Percentiles rank a stretch among this genome's conserved stretches.
phyloP scores from a whole-genome alignment of 2,113 vertebrate species.

The Ageneiosus marmoratus region DNA sequence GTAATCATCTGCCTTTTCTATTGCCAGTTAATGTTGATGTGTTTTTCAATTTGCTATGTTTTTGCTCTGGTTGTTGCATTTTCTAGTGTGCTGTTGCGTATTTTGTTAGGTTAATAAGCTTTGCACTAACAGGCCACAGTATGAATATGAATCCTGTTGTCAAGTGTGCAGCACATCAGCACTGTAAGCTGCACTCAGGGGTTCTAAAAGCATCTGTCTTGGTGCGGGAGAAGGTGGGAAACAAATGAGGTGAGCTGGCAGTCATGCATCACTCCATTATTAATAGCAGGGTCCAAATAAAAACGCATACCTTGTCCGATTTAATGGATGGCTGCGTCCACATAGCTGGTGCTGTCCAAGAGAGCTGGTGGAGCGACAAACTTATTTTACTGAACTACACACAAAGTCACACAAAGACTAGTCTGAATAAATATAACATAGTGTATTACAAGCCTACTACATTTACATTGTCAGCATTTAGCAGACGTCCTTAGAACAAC shows the following conservation, averaged over 20 bases:
- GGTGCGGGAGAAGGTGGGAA: slow-evolving; percentile 6
- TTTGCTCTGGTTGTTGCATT: neutral
- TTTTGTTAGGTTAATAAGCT: neutral
- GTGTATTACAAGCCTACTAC: slow-evolving; percentile 1
- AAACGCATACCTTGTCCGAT: slow-evolving; percentile 77
- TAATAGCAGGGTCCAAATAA: slow-evolving; percentile 73
- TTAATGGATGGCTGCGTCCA: slow-evolving; percentile 69
- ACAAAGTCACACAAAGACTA: neutral
- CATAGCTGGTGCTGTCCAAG: slow-evolving; percentile 30
- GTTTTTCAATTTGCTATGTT: neutral
- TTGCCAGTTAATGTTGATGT: neutral
- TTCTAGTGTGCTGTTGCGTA: neutral
- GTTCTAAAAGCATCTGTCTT: slow-evolving; percentile 22
- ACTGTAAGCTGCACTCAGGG: neutral
- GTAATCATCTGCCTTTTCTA: neutral
- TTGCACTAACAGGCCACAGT: neutral
- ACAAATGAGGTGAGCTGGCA: slow-evolving; percentile 51
- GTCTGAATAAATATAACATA: neutral
- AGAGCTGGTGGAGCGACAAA: slow-evolving; percentile 15
- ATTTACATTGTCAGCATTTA: neutral
- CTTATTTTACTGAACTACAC: slow-evolving; percentile 4
- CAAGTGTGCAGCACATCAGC: slow-evolving; percentile 14
- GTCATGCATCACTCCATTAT: slow-evolving; percentile 76
- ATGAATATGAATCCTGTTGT: neutral
- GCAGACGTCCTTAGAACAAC: neutral